phyloP scores from a whole-genome alignment of 2,888 invertebrate species.

The Ceriagrion tenellum region DNA sequence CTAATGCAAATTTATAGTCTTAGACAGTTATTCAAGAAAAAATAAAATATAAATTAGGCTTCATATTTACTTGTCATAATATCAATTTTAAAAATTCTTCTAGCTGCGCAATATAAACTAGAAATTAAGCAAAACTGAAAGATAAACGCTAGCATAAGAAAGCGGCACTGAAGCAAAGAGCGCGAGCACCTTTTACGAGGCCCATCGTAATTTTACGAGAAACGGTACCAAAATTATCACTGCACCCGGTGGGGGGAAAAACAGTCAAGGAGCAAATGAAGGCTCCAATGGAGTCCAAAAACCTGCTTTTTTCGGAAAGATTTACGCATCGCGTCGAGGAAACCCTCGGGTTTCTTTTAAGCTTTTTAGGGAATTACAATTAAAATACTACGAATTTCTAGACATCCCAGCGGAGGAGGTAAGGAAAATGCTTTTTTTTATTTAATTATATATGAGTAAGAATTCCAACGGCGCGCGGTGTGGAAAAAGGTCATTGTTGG shows the following conservation, averaged over 20 bases:
- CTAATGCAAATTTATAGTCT: too few species aligned
- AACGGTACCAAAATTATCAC: not conserved
- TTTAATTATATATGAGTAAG: not conserved
- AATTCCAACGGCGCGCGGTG: not conserved
- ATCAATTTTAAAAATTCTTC: not conserved
- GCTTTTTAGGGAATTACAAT: slow-evolving; percentile 25
- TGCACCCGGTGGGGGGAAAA: not conserved
- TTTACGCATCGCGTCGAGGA: not conserved
- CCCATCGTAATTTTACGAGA: not conserved
- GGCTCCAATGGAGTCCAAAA: not conserved
- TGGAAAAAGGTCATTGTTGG: slow-evolving; percentile 19
- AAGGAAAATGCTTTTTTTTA: not conserved
- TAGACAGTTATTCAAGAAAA: too few species aligned
- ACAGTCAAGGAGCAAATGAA: not conserved
- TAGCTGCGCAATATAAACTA: not conserved
- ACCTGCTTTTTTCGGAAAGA: not conserved
- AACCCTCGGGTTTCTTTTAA: not conserved
- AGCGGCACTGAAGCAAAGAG: not conserved
- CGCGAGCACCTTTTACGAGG: not conserved
- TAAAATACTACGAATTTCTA: slow-evolving; percentile 17
- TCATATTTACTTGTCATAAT: not conserved
- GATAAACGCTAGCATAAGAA: not conserved
- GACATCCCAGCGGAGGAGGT: not conserved
- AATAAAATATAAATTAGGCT: not conserved
- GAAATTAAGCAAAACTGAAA: not conserved